phyloP scores from a whole-genome alignment of 2,888 invertebrate species.

The Tenthredo distinguenda region DNA sequence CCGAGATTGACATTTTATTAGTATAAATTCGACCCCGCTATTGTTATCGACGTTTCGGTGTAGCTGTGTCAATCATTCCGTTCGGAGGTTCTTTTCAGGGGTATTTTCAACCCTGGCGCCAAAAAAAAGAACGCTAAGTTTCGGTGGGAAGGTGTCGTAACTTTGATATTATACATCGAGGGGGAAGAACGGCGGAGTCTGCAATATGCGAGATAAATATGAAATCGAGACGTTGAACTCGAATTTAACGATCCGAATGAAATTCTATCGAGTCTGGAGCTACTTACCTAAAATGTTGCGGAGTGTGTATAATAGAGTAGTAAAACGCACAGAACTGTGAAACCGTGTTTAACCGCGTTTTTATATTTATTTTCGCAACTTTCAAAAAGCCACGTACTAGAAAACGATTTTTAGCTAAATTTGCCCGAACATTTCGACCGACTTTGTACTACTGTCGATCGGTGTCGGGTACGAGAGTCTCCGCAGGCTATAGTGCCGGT shows the following conservation, averaged over 20 bases:
- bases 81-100: not conserved
- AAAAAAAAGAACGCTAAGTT: too few species aligned
- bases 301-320: not conserved
- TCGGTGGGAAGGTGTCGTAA: too few species aligned
- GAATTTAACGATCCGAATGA: not conserved
- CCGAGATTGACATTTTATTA: not conserved
- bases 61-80: not conserved
- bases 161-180: not conserved
- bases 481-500: slow-evolving; percentile 30
- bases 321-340: not conserved
- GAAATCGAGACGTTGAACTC: not conserved
- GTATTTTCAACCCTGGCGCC: too few species aligned
- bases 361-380: not conserved
- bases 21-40: not conserved
- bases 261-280: not conserved
- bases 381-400: not conserved
- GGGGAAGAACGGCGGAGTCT: not conserved
- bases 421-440: slow-evolving; percentile 37
- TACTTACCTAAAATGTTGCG: not conserved
- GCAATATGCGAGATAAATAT: not conserved
- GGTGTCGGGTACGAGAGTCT: slow-evolving; percentile 34
- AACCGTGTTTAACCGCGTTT: not conserved
- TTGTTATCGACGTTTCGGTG: not conserved
- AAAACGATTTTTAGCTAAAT: not conserved
- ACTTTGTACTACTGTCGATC: slow-evolving; percentile 39